Base-by-base conservation (phyloP, 1,140 invertebrate species). In the Bombus waltoni region DNA sequence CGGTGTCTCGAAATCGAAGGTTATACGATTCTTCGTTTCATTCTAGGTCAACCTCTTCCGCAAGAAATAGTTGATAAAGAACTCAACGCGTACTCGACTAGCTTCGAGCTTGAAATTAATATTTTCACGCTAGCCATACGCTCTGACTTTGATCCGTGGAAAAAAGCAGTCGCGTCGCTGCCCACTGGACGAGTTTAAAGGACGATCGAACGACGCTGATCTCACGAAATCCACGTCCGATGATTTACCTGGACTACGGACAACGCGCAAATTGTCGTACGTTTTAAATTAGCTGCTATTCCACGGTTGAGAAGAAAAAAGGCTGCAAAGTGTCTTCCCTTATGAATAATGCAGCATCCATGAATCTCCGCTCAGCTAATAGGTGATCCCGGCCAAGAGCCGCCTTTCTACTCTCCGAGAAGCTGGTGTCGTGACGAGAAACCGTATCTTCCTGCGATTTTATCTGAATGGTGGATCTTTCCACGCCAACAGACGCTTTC, bases 371-470 rank as follows among this genome's bases (percentile, higher is more conserved):
- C 66, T 73, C 76, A 75, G 79, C 78, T 88, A 88, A 89, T 85
- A 88, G 81, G 81, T 85, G 88, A 89, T 88, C 78, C 53, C 75
- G 62, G 68, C 75, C 53, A 74, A 79, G 68, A 85, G 88, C 57
- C 66, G 79, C 80, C 88, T 90, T 90, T 90, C 87, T 83, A 87
- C 81, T 86, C 79, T 11, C 4, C 68, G 59, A 35, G 70, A 53
- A 75, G 57, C 78, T 66, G 47, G 38, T 75, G 65, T 89, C 88
- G 85, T 90, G 88, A 90, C 89, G 88, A 89, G 85, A 86, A 89
- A 90, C 82, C 78, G 79, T 90, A 90, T 90, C 89, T 90, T 88
- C 79, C 82, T 70, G 77, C 76, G 88, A 90, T 88, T 85, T 90
- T 88, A 90, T 90, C 89, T 82, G 44, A 18, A 47, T 57, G 82